A percentile compares a stretch with the other conserved stretches of the same genome.
Conservation (phyloP, 2,888 invertebrate species). For the Eupeodes latifasciatus region DNA sequence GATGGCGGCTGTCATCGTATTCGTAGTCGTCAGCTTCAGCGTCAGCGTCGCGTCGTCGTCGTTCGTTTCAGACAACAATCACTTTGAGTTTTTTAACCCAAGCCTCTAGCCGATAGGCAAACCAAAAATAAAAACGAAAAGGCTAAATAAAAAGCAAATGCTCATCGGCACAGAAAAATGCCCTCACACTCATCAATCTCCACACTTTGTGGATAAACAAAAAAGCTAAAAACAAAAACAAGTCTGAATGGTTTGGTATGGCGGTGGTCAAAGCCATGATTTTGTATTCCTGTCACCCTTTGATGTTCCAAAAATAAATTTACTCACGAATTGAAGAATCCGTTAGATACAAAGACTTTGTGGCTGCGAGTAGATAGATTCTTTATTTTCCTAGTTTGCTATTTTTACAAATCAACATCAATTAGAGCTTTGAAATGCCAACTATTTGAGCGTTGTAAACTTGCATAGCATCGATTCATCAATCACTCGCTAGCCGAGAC, state of each 20-base stretch:
- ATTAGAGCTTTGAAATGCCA: constrained; percentile 75
- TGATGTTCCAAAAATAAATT: constrained; percentile 71
- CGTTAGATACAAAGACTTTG: constrained; percentile 49
- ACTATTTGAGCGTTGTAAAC: constrained; percentile 74
- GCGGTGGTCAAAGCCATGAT: constrained; percentile 60
- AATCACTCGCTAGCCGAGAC: constrained; percentile 63
- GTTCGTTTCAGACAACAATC: constrained; percentile 63
- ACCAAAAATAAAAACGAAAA: not conserved
- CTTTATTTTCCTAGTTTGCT: constrained; percentile 22
- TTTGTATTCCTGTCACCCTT: constrained; percentile 68
- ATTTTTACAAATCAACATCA: constrained; percentile 71
- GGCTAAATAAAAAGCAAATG: not conserved
- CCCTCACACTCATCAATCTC: constrained; percentile 53
- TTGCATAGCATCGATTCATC: constrained; percentile 76
- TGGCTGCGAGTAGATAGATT: not conserved
- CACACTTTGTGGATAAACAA: constrained; percentile 47
- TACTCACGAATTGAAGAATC: constrained; percentile 46
- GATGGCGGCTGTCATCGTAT: constrained; percentile 68
- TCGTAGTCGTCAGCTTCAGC: not conserved
- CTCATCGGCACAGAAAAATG: constrained; percentile 33
- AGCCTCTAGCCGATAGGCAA: not conserved
- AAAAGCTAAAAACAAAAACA: not conserved
- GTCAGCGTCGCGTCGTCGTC: not conserved
- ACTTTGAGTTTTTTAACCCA: constrained; percentile 60
- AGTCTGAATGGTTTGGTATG: constrained; percentile 17